These are phyloP conservation scores for Plectropomus leopardus DNA, from an alignment of 2,113 vertebrate genomes.

Conservation along the genomic window DNA sequence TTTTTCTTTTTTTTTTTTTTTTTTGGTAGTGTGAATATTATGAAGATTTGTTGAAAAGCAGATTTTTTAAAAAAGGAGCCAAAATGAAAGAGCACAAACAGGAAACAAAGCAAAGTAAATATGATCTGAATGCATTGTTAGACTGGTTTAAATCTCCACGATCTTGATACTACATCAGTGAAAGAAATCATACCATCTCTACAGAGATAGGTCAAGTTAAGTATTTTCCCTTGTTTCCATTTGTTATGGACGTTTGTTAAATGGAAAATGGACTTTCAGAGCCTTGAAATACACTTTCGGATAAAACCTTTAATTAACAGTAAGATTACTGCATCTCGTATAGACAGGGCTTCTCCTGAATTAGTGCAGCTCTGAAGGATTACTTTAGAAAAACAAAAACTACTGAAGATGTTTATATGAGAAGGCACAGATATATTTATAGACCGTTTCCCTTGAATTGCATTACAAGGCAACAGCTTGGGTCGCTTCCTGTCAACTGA, in stretches of 20 bases:
- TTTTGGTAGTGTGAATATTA: conserved; percentile 29
- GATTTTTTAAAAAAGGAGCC: neutral
- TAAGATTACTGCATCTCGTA: neutral
- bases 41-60: neutral
- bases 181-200: conserved; percentile 1
- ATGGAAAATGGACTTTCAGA: conserved; percentile 4
- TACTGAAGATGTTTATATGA: conserved; percentile 7
- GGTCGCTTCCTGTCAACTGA: too few relatives aligned
- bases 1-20: neutral
- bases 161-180: neutral
- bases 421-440: conserved; percentile 16
- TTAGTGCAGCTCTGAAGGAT: neutral
- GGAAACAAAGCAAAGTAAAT: neutral
- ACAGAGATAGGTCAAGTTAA: conserved; percentile 2
- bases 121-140: neutral
- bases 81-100: neutral
- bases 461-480: too few relatives aligned
- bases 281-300: conserved; percentile 33
- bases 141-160: neutral
- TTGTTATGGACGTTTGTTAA: neutral
- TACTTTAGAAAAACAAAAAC: neutral
- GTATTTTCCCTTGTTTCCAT: conserved; percentile 36
- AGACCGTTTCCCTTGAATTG: too few relatives aligned
- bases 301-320: neutral
- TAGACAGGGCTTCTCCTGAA: neutral